Evolutionary conservation across 2,113 vertebrate genomes (phyloP), one percentile per base, ranked within the genome.

Genomic region (Corydoras maculifer): DNA sequence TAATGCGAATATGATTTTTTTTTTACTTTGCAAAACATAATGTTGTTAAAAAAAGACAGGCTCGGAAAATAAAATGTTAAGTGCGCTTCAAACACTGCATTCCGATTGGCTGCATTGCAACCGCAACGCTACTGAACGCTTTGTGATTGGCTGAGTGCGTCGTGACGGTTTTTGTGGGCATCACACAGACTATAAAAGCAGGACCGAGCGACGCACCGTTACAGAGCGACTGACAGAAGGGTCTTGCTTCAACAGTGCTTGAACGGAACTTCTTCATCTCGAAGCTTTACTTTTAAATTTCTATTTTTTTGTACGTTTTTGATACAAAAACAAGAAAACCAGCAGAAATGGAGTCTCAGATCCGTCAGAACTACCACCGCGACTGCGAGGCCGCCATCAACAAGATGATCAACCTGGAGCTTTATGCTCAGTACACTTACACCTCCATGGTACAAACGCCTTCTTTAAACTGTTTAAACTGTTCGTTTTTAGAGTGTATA

Each of bases 211-310:
- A 0, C 0, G 9, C 0, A 43, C 14, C 35, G 12, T 25, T 54
- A 70, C 65, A 82, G 5, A 76, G 0, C 11, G 30, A 49, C 4
- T 68, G 69, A 75, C 30, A 53, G 13, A 0, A 61, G 76, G 85
- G 88, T 90, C 81, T 88, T 89, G 88, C 85, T 91, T 93, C 92
- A 92, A 93, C 91, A 93, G 92, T 93, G 92, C 67, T 94, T 93
- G 92, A 86, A 92, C 91, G 90, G 91, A 90, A 79, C 87, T 77
- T 80, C 81, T 78, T 59, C 6, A 11, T 68, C 62, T 14, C 63
- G 50, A 64, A 6, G 11, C 14, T 8, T 15, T 12, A 6, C 8
- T 50, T 69, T 4, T 3, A 15, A 10, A 29, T 14, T 6, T 3
- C 8, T 11, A 9, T 74, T 43, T 65, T 75, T 73, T 64, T 69